A percentile compares a stretch with the other conserved stretches of the same genome.
These are phyloP conservation scores for Coccyzus lansbergi DNA, from an alignment of 2,797 vertebrate genomes.

Conservation along the genomic window DNA sequence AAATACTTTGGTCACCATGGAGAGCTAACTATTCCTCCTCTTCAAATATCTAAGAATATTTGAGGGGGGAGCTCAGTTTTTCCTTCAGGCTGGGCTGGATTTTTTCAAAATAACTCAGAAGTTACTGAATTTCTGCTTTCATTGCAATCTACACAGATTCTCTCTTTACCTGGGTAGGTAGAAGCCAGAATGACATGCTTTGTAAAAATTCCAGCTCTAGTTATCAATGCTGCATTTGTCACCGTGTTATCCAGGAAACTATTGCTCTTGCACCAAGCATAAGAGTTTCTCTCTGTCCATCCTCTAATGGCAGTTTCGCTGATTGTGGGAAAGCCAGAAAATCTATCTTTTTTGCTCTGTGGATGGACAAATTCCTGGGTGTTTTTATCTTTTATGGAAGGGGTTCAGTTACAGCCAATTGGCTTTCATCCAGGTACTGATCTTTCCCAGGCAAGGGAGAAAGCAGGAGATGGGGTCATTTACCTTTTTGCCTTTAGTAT, in stretches of 20 bases:
- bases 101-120: not conserved
- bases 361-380: slow-evolving; percentile 8
- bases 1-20: not conserved
- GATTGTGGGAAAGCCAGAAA: slow-evolving; percentile 45
- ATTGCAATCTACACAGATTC: not conserved
- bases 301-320: not conserved
- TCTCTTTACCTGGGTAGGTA: not conserved
- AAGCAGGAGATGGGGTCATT: not conserved
- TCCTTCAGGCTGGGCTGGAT: not conserved
- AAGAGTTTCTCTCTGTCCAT: not conserved
- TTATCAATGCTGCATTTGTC: slow-evolving; percentile 12
- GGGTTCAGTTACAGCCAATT: slow-evolving; percentile 35
- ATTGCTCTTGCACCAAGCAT: not conserved
- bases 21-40: not conserved
- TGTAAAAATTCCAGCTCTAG: not conserved
- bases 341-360: not conserved
- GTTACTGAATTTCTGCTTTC: not conserved
- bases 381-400: slow-evolving; percentile 54
- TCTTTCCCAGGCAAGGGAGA: slow-evolving; percentile 50
- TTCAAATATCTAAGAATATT: not conserved
- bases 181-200: not conserved
- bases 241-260: not conserved
- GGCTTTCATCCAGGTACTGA: slow-evolving; percentile 56
- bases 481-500: not conserved
- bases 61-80: not conserved